Percentiles rank a stretch among this genome's conserved stretches.
Evolutionary conservation across 1,140 invertebrate species (phyloP).

Genomic region (Araneus ventricosus): DNA sequence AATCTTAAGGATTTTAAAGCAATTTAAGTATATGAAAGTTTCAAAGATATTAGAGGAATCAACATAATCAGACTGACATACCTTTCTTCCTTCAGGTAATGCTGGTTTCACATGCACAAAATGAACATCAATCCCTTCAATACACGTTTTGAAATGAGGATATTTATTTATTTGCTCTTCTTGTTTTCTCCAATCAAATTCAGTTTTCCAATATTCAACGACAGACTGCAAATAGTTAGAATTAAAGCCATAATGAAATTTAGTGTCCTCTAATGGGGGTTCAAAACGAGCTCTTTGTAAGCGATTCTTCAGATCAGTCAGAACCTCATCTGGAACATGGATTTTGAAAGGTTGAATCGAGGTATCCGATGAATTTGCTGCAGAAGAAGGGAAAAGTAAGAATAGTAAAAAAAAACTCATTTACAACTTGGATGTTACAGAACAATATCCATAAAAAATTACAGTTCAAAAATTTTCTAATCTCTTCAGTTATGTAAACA

Average conservation of each 20-base stretch:
- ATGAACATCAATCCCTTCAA: constrained; percentile 88
- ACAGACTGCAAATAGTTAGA: constrained; percentile 85
- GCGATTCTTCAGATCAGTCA: constrained; percentile 71
- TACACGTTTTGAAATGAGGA: constrained; percentile 79
- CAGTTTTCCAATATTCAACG: constrained; percentile 87
- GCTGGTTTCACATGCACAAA: constrained; percentile 81
- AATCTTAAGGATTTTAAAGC: too few relatives aligned
- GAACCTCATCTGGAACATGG: constrained; percentile 59
- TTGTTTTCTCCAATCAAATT: constrained; percentile 87
- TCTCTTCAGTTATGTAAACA: too few relatives aligned
- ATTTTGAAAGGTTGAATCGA: constrained; percentile 72
- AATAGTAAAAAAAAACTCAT: too few relatives aligned
- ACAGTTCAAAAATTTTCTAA: too few relatives aligned
- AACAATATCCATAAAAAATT: too few relatives aligned
- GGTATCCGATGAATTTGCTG: background rate
- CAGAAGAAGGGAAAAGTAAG: too few relatives aligned
- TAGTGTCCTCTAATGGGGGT: constrained; percentile 84
- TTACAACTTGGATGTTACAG: too few relatives aligned
- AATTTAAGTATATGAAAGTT: too few relatives aligned
- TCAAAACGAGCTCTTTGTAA: constrained; percentile 52
- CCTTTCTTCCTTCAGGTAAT: background rate
- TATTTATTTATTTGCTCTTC: constrained; percentile 83
- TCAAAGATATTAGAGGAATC: background rate
- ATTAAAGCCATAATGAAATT: constrained; percentile 90
- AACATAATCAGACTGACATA: background rate